Base-by-base conservation (phyloP, 2,888 invertebrate genomes). In the Morpho helenor region DNA sequence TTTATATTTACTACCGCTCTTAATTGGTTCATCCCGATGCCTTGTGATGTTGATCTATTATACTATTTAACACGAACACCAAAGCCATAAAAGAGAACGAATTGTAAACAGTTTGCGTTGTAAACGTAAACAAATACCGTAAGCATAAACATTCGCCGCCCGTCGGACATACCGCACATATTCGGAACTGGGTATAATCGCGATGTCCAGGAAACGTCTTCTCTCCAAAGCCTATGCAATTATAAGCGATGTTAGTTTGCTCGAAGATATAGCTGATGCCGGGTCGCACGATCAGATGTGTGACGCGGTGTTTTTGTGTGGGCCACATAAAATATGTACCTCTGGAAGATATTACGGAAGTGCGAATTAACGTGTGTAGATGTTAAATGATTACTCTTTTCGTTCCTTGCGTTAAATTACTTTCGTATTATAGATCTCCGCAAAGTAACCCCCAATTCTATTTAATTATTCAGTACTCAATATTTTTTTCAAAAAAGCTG, bases 151-250 rank as follows among this genome's bases (percentile, higher is more conserved):
- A 57, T 9, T 49, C 6, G 16, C n/a, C 2, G 6, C 6, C 8
- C 44, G 10, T 46, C 49, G 41, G 49, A 56, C 61, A 49, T 58
- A 31, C 61, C 61, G n/a, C 8, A 7, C 55, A 56, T 61, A 58
- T 52, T 47, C 31, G 31, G 31, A 31, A 31, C 31, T 5, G 31
- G 55, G 40, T 43, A 55, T 16, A 39, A 40, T 40, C 8, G 52
- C 42, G 48, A 64, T 56, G 54, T 61, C 56, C 10, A 60, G 56
- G 50, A 64, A 63, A 49, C 52, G 57, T 9, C 46, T 65, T 44
- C 22, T 61, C 61, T 48, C 46, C 57, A 45, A 58, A 58, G 57
- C 54, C 31, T 62, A 57, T 55, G 59, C 42, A 5, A 43, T 43
- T 7, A 9, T 43, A 9, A 43, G n/a, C 43, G n/a, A 7, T 43